phyloP scores from a whole-genome alignment of 2,113 vertebrate species.

The Micromys minutus region DNA sequence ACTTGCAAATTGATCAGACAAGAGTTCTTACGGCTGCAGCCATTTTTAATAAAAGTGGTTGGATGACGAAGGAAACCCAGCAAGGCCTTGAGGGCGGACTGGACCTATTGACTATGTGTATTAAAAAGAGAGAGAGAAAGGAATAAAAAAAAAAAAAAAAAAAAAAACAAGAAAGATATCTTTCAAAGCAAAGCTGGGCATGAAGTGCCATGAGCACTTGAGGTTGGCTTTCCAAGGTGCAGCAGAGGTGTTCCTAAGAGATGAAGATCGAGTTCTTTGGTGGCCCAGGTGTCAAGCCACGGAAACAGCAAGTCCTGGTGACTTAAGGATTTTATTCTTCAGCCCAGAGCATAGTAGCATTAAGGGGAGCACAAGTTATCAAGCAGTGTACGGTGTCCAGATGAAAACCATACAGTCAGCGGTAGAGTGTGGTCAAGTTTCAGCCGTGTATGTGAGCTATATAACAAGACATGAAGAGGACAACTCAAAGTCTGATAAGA shows the following conservation, averaged over 20 bases:
- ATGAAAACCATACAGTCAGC: constrained; percentile 81
- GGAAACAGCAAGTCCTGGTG: constrained; percentile 70
- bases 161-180: constrained; percentile 72
- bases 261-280: constrained; percentile 79
- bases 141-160: not conserved
- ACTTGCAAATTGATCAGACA: constrained; percentile 86
- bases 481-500: constrained; percentile 72
- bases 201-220: constrained; percentile 62
- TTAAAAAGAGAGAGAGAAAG: constrained; percentile 76
- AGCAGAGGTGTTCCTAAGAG: constrained; percentile 63
- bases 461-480: constrained; percentile 73
- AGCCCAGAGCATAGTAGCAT: constrained; percentile 71
- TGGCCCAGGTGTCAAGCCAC: constrained; percentile 75
- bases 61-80: constrained; percentile 80
- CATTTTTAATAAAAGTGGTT: constrained; percentile 84
- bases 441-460: constrained; percentile 75
- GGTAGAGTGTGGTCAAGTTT: constrained; percentile 83
- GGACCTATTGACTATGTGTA: constrained; percentile 77
- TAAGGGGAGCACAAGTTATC: constrained; percentile 65
- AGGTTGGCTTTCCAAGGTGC: constrained; percentile 75
- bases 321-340: constrained; percentile 74
- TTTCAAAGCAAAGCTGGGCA: constrained; percentile 85
- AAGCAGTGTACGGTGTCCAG: constrained; percentile 67
- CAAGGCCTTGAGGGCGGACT: constrained; percentile 77
- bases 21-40: constrained; percentile 85